phyloP scores from a whole-genome alignment of 2,888 invertebrate species.

The Drosophila infuscata region DNA sequence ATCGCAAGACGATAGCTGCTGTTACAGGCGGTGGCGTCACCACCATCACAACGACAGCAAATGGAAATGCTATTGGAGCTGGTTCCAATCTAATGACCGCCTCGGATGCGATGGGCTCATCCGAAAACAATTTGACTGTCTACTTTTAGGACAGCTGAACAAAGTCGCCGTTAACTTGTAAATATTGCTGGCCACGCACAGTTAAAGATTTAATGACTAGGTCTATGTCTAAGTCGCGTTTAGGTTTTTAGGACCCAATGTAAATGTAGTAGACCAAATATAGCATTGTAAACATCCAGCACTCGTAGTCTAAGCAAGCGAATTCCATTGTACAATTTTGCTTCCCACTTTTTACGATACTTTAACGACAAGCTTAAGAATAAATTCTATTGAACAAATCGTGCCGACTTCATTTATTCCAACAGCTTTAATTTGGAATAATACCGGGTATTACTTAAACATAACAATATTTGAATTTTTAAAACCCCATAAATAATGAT shows the following conservation, averaged over 20 bases:
- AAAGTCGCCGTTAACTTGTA: constrained; percentile 41
- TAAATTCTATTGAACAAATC: constrained; percentile 39
- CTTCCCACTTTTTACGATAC: constrained; percentile 65
- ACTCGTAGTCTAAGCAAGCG: constrained; percentile 61
- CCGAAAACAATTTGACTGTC: constrained; percentile 87
- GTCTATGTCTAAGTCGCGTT: constrained; percentile 49
- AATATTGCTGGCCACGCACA: constrained; percentile 58
- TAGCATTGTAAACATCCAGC: constrained; percentile 70
- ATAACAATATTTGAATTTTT: background rate
- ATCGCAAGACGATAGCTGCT: constrained; percentile 71
- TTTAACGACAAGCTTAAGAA: constrained; percentile 52
- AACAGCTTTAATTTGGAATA: background rate
- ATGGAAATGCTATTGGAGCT: constrained; percentile 28
- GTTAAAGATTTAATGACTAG: constrained; percentile 42
- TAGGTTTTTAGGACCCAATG: constrained; percentile 53
- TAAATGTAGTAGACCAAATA: constrained; percentile 80
- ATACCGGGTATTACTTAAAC: background rate
- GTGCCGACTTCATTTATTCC: background rate
- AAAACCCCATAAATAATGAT: background rate
- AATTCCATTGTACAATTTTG: constrained; percentile 75
- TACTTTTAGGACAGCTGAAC: constrained; percentile 85
- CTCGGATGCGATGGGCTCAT: constrained; percentile 84
- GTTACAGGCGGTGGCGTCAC: constrained; percentile 63
- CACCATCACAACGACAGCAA: constrained; percentile 61
- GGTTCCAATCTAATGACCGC: constrained; percentile 82